A percentile compares a stretch with the other conserved stretches of the same genome.
Evolutionary conservation across 2,797 vertebrate genomes (phyloP).

Genomic region (Xerus rutilus): DNA sequence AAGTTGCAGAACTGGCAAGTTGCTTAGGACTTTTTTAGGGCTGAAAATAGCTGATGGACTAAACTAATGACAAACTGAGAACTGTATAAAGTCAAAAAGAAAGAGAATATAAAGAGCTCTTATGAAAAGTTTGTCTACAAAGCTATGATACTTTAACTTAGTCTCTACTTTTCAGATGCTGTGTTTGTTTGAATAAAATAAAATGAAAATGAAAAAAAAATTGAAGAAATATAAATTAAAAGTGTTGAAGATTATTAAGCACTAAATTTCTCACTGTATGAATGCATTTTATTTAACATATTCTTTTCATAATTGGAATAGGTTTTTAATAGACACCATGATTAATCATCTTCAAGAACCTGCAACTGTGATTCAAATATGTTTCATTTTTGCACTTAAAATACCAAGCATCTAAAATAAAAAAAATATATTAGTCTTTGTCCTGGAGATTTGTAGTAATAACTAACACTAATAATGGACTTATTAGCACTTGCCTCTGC

Average conservation of each 20-base stretch:
- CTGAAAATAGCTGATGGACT: not conserved
- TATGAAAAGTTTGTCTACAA: not conserved
- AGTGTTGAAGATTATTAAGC: slow-evolving; percentile 37
- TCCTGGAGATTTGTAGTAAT: slow-evolving; percentile 8
- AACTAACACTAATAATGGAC: slow-evolving; percentile 47
- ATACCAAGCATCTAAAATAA: slow-evolving; percentile 65
- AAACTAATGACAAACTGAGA: not conserved
- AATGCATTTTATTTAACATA: slow-evolving; percentile 62
- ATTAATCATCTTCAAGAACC: slow-evolving; percentile 67
- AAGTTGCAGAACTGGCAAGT: not conserved
- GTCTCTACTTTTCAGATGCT: not conserved
- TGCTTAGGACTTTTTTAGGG: too few relatives aligned
- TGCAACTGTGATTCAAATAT: slow-evolving; percentile 74
- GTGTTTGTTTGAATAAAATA: not conserved
- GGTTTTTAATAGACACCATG: slow-evolving; percentile 65
- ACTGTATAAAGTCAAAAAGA: not conserved
- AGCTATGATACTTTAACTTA: not conserved
- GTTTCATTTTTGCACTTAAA: slow-evolving; percentile 37
- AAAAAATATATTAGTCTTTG: slow-evolving; percentile 50
- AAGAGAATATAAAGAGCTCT: not conserved
- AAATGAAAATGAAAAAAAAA: slow-evolving; percentile 51
- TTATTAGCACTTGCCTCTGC: slow-evolving; percentile 24
- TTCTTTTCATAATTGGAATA: slow-evolving; percentile 53
- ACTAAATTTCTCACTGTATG: not conserved
- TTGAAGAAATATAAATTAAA: slow-evolving; percentile 8